phyloP scores from a whole-genome alignment of 2,797 vertebrate species.

The Arctocebus calabarensis region DNA sequence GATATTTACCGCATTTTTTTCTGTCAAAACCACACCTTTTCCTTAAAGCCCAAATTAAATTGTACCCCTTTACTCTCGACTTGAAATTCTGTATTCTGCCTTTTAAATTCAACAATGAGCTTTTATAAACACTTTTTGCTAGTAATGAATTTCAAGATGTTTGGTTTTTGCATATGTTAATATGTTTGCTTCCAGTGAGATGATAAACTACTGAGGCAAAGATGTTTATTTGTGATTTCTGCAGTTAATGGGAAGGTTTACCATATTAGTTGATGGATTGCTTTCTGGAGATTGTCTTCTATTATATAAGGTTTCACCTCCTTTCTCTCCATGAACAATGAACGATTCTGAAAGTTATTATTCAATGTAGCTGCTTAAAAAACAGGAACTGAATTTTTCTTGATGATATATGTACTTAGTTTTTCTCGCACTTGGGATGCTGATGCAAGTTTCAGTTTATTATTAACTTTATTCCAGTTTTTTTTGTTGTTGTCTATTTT shows the following conservation, averaged over 20 bases:
- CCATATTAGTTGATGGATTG: background rate
- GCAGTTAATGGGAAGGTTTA: background rate
- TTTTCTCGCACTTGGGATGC: background rate
- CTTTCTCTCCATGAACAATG: background rate
- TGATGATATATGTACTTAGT: background rate
- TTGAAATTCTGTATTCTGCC: background rate
- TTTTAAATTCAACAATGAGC: background rate
- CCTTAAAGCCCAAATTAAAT: background rate
- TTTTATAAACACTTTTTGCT: background rate
- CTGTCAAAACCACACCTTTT: background rate
- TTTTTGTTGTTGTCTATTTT: too few relatives aligned
- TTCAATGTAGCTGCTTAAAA: background rate
- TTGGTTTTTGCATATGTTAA: conserved; percentile 37
- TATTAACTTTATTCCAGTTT: background rate
- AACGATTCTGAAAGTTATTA: background rate
- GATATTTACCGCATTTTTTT: background rate
- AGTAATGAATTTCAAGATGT: background rate
- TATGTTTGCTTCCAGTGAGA: background rate
- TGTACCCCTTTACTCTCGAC: background rate
- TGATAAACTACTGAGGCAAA: background rate
- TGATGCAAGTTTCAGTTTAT: background rate
- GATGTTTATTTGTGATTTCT: background rate
- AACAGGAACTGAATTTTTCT: background rate
- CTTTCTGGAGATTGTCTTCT: background rate
- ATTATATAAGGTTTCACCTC: background rate